These are phyloP conservation scores for Ladona fulva DNA, from an alignment of 1,140 invertebrate genomes.

Conservation along the genomic window DNA sequence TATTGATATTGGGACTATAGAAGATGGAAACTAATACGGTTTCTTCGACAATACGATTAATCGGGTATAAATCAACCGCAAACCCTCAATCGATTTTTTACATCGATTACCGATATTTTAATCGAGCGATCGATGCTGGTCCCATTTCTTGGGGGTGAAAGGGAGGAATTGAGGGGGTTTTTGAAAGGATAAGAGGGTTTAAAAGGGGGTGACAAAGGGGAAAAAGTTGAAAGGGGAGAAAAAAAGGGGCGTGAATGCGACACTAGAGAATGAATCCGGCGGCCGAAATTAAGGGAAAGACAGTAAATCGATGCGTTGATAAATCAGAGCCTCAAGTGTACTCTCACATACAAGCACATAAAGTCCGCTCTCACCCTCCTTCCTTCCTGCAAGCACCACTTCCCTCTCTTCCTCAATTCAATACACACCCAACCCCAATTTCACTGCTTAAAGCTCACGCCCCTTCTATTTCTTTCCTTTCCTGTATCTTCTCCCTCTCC, in stretches of 20 bases:
- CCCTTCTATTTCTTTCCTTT: no score
- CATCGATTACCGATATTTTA: no score
- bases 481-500: no score
- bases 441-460: no score
- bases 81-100: no score
- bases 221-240: background rate
- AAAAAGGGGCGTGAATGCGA: background rate
- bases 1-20: no score
- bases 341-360: background rate
- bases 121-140: no score
- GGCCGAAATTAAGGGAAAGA: background rate
- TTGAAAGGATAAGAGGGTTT: background rate
- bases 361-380: background rate
- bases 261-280: background rate
- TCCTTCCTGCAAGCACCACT: background rate
- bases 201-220: background rate
- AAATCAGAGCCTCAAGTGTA: background rate
- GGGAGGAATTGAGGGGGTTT: background rate
- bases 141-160: background rate
- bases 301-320: constrained; percentile 1
- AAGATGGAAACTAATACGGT: no score
- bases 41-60: no score
- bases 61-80: no score
- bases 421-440: background rate
- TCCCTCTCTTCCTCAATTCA: background rate